Percentiles rank a stretch among this genome's conserved stretches.
Evolutionary conservation across 2,888 invertebrate genomes (phyloP).

Genomic region (Erynnis tages): DNA sequence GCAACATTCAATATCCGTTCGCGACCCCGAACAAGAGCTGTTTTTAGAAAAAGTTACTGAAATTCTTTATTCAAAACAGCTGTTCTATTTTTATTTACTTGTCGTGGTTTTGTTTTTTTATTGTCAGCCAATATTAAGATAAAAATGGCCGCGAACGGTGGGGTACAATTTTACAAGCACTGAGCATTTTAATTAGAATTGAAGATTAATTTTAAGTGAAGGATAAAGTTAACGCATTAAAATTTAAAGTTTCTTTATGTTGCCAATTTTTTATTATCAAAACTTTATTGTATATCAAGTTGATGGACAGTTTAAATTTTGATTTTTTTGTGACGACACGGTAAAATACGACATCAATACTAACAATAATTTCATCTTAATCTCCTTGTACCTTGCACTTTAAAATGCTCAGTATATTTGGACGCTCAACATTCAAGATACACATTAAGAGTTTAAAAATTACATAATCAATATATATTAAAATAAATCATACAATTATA

Average conservation of each 20-base stretch:
- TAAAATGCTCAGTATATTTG: slow-evolving; percentile 37
- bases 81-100: neutral
- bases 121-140: slow-evolving; percentile 10
- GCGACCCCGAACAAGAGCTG: slow-evolving; percentile 37
- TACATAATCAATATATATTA: slow-evolving; percentile 16
- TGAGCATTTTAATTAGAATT: slow-evolving; percentile 35
- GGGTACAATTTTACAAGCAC: slow-evolving; percentile 26
- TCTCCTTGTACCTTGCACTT: slow-evolving; percentile 6
- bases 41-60: neutral
- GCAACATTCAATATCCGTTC: slow-evolving; percentile 57
- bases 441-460: slow-evolving; percentile 20
- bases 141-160: slow-evolving; percentile 41
- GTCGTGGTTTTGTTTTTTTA: neutral
- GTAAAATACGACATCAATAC: no score
- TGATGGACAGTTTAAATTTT: no score
- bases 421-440: slow-evolving; percentile 22
- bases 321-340: no score
- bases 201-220: neutral
- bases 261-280: no score
- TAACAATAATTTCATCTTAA: neutral
- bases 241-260: no score
- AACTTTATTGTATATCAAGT: no score
- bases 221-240: no score
- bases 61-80: neutral
- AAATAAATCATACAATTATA: slow-evolving; percentile 9